A percentile compares a stretch with the other conserved stretches of the same genome.
Evolutionary conservation across 2,113 vertebrate genomes (phyloP).

Genomic region (Redunca redunca): DNA sequence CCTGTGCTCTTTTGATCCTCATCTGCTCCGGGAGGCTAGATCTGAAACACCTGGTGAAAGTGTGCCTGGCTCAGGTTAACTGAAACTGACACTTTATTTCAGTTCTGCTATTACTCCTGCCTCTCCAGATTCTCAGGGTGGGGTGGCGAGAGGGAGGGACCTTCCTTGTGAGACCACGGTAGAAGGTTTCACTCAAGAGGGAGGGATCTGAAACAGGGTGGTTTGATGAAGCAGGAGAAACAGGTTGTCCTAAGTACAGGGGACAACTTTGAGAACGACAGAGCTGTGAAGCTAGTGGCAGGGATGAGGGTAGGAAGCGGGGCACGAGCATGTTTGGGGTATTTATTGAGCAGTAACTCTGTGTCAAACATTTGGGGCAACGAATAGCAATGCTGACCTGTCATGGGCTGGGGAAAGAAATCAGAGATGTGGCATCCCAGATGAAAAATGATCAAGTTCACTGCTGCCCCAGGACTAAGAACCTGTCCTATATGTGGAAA

Average conservation of each 20-base stretch:
- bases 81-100: background rate
- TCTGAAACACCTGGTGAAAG: constrained; percentile 28
- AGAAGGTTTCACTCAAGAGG: background rate
- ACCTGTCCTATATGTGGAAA: background rate
- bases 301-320: background rate
- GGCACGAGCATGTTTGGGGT: rapidly evolving
- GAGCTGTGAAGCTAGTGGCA: background rate
- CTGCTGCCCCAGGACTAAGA: background rate
- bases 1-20: background rate
- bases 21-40: background rate
- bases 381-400: background rate
- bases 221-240: background rate
- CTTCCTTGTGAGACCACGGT: rapidly evolving
- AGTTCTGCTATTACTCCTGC: background rate
- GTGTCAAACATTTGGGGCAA: background rate
- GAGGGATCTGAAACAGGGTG: background rate
- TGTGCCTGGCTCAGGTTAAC: background rate
- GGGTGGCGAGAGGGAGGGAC: rapidly evolving
- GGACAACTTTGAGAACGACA: background rate
- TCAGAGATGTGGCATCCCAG: background rate
- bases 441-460: background rate
- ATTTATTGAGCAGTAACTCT: background rate
- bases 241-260: background rate
- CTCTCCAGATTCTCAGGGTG: background rate
- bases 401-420: background rate